phyloP scores from a whole-genome alignment of 2,797 vertebrate species.

The Sebastes alutus region DNA sequence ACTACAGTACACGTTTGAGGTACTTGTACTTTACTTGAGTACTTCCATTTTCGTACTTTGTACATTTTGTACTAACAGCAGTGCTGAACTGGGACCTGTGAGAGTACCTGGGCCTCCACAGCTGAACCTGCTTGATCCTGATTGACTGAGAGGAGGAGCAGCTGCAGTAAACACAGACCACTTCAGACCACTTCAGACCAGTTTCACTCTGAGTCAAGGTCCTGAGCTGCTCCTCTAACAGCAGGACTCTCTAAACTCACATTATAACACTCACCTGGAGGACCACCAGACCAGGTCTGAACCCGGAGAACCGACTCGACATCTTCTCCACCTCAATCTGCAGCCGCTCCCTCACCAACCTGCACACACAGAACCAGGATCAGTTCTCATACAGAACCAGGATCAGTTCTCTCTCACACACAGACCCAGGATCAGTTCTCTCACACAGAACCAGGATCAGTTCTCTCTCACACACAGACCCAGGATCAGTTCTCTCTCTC shows the following conservation, averaged over 20 bases:
- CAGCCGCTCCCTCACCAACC: slow-evolving; percentile 87
- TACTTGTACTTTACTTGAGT: background rate
- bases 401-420: slow-evolving; percentile 6
- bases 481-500: background rate
- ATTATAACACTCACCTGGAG: slow-evolving; percentile 61
- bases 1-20: too few species aligned
- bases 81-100: background rate
- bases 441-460: background rate
- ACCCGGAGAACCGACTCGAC: slow-evolving; percentile 83
- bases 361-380: slow-evolving; percentile 49
- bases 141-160: slow-evolving; percentile 19
- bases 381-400: background rate
- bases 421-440: background rate
- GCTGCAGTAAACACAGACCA: slow-evolving; percentile 28
- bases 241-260: background rate
- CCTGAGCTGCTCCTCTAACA: too few species aligned
- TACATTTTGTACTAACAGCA: background rate
- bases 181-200: background rate
- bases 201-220: background rate
- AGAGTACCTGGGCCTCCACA: background rate
- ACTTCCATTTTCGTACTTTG: too few species aligned
- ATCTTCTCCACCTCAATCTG: slow-evolving; percentile 87
- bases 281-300: slow-evolving; percentile 90
- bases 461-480: background rate
- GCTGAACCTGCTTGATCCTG: background rate